Conservation (phyloP, 2,113 vertebrate genomes). For the Pao palembangensis region DNA sequence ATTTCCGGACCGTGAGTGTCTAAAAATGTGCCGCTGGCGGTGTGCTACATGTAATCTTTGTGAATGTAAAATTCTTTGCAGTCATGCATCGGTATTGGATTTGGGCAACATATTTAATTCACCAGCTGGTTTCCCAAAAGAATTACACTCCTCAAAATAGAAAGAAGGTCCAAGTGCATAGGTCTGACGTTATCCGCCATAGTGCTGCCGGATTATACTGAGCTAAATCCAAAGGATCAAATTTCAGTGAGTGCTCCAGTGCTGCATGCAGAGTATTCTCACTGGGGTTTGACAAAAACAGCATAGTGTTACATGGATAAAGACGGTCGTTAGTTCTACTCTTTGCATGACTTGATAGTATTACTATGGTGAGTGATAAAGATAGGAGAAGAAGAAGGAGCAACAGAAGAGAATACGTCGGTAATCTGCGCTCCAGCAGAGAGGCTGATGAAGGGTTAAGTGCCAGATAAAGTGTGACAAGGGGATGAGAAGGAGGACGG, state of each 20-base stretch:
- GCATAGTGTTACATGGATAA: constrained; percentile 58
- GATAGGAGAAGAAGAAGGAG: constrained; percentile 13
- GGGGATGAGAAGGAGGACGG: constrained; percentile 51
- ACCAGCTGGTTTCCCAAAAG: constrained; percentile 66
- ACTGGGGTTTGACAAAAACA: constrained; percentile 56
- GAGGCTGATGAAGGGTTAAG: constrained; percentile 62
- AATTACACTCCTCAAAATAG: constrained; percentile 64
- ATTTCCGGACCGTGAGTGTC: constrained; percentile 24
- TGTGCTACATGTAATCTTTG: constrained; percentile 49
- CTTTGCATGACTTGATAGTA: constrained; percentile 40
- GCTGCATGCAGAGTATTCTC: constrained; percentile 48
- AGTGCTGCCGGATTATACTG: constrained; percentile 68
- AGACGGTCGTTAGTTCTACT: constrained; percentile 60
- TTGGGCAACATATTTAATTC: constrained; percentile 61
- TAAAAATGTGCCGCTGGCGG: constrained; percentile 31
- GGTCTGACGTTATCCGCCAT: constrained; percentile 69
- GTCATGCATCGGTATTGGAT: constrained; percentile 52
- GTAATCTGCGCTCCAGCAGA: constrained; percentile 41
- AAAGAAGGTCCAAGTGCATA: constrained; percentile 64
- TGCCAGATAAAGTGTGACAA: constrained; percentile 46
- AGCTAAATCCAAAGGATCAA: constrained; percentile 70
- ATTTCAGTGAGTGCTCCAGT: constrained; percentile 67
- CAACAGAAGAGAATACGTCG: constrained; percentile 27
- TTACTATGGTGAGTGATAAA: constrained; percentile 39
- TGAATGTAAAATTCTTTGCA: constrained; percentile 50